These are phyloP conservation scores for Danionella cerebrum DNA, from an alignment of 2,113 vertebrate genomes.

Conservation along the genomic window DNA sequence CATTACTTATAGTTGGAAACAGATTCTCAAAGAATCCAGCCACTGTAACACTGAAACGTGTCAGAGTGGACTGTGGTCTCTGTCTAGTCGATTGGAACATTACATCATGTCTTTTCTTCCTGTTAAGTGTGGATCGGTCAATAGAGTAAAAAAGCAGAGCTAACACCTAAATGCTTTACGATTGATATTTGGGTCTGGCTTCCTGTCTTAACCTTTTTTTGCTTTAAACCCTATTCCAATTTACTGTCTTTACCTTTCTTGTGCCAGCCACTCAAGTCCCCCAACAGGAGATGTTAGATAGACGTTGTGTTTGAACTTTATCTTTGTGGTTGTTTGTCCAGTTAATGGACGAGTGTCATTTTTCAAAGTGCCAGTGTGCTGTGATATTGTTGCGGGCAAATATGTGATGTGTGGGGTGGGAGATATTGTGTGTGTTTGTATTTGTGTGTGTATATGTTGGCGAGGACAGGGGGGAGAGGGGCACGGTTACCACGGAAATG, in stretches of 20 bases:
- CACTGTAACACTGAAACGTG: too few species aligned
- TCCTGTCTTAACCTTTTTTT: slow-evolving; percentile 19
- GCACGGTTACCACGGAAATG: slow-evolving; percentile 72
- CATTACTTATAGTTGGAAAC: too few species aligned
- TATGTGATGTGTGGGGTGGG: slow-evolving; percentile 40
- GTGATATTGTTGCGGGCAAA: slow-evolving; percentile 65
- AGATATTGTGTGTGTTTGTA: slow-evolving; percentile 38
- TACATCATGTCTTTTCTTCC: slow-evolving; percentile 14
- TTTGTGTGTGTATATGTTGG: slow-evolving; percentile 37
- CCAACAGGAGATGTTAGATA: neutral
- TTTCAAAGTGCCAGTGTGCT: slow-evolving; percentile 49
- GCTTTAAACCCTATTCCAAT: neutral
- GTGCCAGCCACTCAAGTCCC: neutral
- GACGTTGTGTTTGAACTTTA: slow-evolving; percentile 14
- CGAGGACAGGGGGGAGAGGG: slow-evolving; percentile 33
- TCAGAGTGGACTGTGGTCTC: neutral
- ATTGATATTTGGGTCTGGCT: slow-evolving; percentile 6
- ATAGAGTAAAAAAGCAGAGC: slow-evolving; percentile 20
- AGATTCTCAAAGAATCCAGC: too few species aligned
- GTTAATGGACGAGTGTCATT: slow-evolving; percentile 34
- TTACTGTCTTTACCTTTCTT: neutral
- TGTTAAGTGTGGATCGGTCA: slow-evolving; percentile 25
- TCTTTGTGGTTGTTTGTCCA: slow-evolving; percentile 45
- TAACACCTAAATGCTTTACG: slow-evolving; percentile 7
- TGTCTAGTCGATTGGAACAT: neutral